Base-by-base conservation (phyloP, 1,140 invertebrate genomes). In the Pristionchus pacificus region DNA sequence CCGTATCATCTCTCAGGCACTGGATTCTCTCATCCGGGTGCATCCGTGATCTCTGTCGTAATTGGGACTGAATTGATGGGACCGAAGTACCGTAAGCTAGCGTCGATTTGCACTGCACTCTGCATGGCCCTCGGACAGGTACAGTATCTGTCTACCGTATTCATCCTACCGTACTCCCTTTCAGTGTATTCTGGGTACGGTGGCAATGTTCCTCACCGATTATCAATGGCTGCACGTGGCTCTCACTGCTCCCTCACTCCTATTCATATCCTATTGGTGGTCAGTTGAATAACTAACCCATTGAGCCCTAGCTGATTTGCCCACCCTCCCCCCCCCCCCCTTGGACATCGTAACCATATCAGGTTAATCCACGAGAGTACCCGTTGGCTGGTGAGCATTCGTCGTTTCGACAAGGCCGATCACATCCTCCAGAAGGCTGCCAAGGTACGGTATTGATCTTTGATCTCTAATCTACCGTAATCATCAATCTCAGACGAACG, bases 221-320 rank as follows among this genome's bases (percentile, higher is more conserved):
- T 87, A 86, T 82, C 78, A 80, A 30, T 72, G 85, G 65, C 79
- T 87, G 31, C 86, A 86, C 74, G 70, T 85, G 13, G 82, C 80
- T 25, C 75, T 85, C 57, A 71, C 84, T 31, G 38, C 78, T 1
- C 83, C 83, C 1, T 74, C 77, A 14, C 31, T 84, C 14, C 25
- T 80, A 1, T 81, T 84, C 55, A 31, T 85, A 15, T 68, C 74
- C 6, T 85, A 85, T 61, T 85, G 74, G 71, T 85, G 84, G 84
- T 81, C 68, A 72, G 77, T 77, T 1, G 19, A 19, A n/a, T n/a
- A n/a, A n/a, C n/a, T n/a, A n/a, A n/a, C n/a, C n/a, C n/a, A n/a
- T n/a, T n/a, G n/a, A n/a, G n/a, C n/a, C n/a, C n/a, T n/a, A n/a
- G n/a, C n/a, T n/a, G n/a, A n/a, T n/a, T n/a, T n/a, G n/a, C n/a